Conservation (phyloP, 2,113 vertebrate genomes). For the Rostratula benghalensis region DNA sequence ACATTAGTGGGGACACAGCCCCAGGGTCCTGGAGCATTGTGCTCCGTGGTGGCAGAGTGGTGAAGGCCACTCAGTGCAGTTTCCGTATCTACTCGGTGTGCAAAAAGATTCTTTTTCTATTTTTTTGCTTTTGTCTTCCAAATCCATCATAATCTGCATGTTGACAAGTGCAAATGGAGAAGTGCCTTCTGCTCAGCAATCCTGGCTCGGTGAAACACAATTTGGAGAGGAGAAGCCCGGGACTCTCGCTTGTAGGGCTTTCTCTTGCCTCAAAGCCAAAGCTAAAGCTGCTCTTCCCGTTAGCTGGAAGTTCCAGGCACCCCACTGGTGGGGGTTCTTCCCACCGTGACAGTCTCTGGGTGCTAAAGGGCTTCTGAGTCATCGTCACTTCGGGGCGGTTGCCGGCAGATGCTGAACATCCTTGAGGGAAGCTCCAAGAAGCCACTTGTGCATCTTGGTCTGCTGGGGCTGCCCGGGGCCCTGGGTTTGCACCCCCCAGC, state of each 20-base stretch:
- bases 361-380: background rate
- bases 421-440: background rate
- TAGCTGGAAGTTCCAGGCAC: background rate
- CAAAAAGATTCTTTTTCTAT: background rate
- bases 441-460: background rate
- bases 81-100: background rate
- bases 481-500: background rate
- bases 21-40: background rate
- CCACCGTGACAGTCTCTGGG: background rate
- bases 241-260: background rate
- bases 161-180: background rate
- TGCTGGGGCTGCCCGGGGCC: background rate
- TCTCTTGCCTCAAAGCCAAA: background rate
- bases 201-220: background rate
- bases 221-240: background rate
- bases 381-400: background rate
- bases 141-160: background rate
- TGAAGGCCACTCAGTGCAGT: background rate
- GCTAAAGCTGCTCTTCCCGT: background rate
- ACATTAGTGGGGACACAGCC: background rate
- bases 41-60: background rate
- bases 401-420: background rate
- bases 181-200: background rate
- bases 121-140: background rate
- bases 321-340: background rate